Base-by-base conservation (phyloP, 1,140 invertebrate genomes). In the Latrodectus geometricus region DNA sequence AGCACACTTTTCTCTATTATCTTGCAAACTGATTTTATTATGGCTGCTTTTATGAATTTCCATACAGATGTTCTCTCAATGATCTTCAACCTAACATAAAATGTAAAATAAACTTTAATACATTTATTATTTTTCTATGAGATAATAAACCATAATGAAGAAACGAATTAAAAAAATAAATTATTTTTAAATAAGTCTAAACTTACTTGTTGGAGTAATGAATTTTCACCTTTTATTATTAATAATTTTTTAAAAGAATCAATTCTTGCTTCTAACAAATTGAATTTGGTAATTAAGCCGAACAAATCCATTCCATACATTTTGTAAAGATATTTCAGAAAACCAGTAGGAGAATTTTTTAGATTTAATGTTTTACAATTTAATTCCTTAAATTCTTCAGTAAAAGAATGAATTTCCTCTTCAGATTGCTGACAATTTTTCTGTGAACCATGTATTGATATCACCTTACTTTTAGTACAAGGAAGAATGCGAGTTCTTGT, bases 281-380 rank as follows among this genome's bases (percentile, higher is more conserved):
- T 35, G 56, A 65, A 84, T 20, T 65, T 15, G 8, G 61, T 50
- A 14, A 83, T 48, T 23, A 88, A 88, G 15, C 49, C 68, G 48
- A 73, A 12, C 48, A 88, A 79, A 65, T 79, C 68, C 9, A 52
- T 73, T 15, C 87, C 87, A 84, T 84, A 88, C 14, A 65, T 61
- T n/a, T 35, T 73, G n/a, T 76, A 78, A 12, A 88, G 50, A 14
- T 8, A 9, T 76, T 88, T 88, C 21, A 79, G 35, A 78, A 88
- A 88, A 48, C 87, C 87, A 48, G 52, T 0, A 17, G 87, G 87
- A 20, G 66, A 56, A 15, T 49, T 20, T n/a, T 54, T 79, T 54
- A 88, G 14, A 48, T 84, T 52, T 20, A 84, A 78, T n/a, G 14
- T 15, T 66, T 65, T 49, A 11, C 49, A 54, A 12, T 61, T 52